Evolutionary conservation across 1,140 invertebrate genomes (phyloP).

Genomic region (Berghia stephanieae): DNA sequence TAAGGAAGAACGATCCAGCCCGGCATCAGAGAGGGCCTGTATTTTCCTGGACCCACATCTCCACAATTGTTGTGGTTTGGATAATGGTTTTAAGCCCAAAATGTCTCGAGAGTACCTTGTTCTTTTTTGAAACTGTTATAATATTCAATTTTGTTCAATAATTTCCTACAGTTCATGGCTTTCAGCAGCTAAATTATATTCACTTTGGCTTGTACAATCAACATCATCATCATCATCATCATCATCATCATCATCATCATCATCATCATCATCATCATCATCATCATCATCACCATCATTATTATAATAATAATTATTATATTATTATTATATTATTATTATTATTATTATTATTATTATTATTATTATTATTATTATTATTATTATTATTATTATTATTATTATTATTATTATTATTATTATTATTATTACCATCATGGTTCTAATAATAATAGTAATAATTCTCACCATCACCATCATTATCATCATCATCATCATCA

Average conservation of each 20-base stretch:
- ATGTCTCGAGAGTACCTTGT: no score
- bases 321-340: neutral
- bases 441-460: no score
- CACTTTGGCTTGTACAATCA: neutral
- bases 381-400: neutral
- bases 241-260: conserved; percentile 21
- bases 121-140: no score
- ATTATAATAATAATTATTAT: neutral
- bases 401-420: no score
- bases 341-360: neutral
- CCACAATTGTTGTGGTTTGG: no score
- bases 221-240: conserved; percentile 24
- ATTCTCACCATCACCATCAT: neutral
- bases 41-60: no score
- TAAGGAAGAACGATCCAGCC: no score
- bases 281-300: neutral
- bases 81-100: no score
- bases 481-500: neutral
- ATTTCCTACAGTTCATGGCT: no score
- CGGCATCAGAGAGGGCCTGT: no score
- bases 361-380: neutral
- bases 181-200: neutral
- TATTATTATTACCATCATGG: no score
- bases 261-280: conserved; percentile 28
- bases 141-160: no score